Base-by-base conservation (phyloP, 2,888 invertebrate genomes). In the Himalopsyche japonica region DNA sequence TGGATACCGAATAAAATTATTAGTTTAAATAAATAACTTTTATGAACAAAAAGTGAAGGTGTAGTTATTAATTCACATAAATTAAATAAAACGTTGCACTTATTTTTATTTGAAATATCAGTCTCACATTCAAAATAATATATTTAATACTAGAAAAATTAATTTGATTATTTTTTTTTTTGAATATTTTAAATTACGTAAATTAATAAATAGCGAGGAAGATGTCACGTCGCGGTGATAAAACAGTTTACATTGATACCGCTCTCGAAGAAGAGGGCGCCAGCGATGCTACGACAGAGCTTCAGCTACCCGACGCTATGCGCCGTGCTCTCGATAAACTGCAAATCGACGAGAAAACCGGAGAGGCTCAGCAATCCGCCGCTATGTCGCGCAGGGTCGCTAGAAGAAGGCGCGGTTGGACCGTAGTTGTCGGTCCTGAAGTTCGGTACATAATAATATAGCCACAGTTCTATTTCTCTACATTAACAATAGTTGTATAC, bases 361-460 rank as follows among this genome's bases (percentile, higher is more conserved):
- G 48, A 3, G 77, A 64, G 32, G 79, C 77, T 43, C 85, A 86
- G 57, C 48, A 84, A 78, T 37, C 83, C 34, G 64, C 87, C 83
- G 78, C 83, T 79, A 34, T 83, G 79, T 86, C 84, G 70, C 83
- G 86, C 76, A 81, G 87, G 20, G 86, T 87, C 24, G 85, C 87
- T 85, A 89, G 95, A 80, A 93, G 95, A 83, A 91, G 94, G 78
- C 92, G 95, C 79, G 95, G 95, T 76, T 95, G 95, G 95, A 95
- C 95, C 5, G 95, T 96, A 79, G 93, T 93, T 34, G 94, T 95
- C 84, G 96, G 95, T 87, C 94, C 95, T 87, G 95, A 95, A 92
- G 92, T 95, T 88, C 94, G 95, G 95, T 95, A 90, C 92, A 89
- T 88, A 57, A 7, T 12, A 57, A 18, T 27, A 7, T 4, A 27